These are phyloP conservation scores for Paraplagusia blochii DNA, from an alignment of 2,113 vertebrate species.

Conservation along the genomic window DNA sequence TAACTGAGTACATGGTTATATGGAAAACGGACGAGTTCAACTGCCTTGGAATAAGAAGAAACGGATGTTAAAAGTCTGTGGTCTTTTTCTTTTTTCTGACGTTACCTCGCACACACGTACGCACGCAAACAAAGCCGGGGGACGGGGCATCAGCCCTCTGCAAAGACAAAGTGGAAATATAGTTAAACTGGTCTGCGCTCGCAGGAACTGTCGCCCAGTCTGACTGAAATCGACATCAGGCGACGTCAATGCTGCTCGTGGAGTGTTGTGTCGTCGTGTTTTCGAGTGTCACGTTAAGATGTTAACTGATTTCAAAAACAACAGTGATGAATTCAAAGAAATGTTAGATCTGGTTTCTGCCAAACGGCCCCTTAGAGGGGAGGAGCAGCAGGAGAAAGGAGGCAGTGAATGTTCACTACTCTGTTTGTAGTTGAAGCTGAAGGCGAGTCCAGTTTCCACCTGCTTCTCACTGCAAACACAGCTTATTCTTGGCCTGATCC, in stretches of 20 bases:
- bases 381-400: neutral
- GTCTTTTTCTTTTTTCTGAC: conserved; percentile 15
- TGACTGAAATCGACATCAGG: conserved; percentile 28
- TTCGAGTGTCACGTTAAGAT: conserved; percentile 34
- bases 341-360: conserved; percentile 51
- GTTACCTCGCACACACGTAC: neutral
- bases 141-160: neutral
- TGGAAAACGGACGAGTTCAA: conserved; percentile 37
- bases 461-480: conserved; percentile 56
- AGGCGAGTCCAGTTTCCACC: conserved; percentile 49
- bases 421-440: conserved; percentile 33
- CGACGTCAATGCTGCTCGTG: conserved; percentile 35
- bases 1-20: conserved; percentile 43
- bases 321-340: conserved; percentile 58
- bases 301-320: conserved; percentile 35
- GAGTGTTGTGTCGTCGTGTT: conserved; percentile 20
- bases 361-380: conserved; percentile 18
- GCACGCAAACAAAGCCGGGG: no score
- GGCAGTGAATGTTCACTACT: conserved; percentile 54
- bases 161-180: neutral
- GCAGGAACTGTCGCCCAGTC: conserved; percentile 9
- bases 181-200: conserved; percentile 13
- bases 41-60: conserved; percentile 35
- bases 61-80: conserved; percentile 12
- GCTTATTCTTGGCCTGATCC: conserved; percentile 67